Evolutionary conservation across 92 coral and sea anemone genomes (phyloP), one percentile per base, ranked within the genome.

Genomic region (Muricea muricata): DNA sequence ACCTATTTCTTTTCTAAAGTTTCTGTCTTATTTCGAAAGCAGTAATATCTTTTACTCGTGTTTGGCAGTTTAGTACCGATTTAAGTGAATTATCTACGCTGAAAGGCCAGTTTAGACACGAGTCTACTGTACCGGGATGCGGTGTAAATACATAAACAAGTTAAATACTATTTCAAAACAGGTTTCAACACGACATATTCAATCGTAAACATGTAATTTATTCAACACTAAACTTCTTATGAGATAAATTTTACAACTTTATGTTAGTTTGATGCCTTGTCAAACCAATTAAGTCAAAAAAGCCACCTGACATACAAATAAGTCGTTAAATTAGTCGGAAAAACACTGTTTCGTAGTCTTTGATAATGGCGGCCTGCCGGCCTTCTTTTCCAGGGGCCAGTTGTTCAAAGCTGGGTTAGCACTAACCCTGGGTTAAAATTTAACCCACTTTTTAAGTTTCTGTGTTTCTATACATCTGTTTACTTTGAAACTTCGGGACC

Each of bases 311-410:
- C 25, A 20, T 57, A 14, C 20, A 20, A 23, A 54, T 54, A 15
- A 54, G n/a, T 14, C 61, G 61, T 57, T 0, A 28, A 57, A 57
- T 57, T 4, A 57, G n/a, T 21, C 30, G 65, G 65, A 21, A 20
- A 57, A 57, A 57, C 65, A 57, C 65, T 57, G 65, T 57, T 57
- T 57, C 29, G 65, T 57, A 57, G 25, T 57, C 29, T 57, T 57
- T 32, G 30, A 57, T 57, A 21, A 57, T 57, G 65, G 65, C 65
- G 28, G 65, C 65, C 30, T 28, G 0, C 30, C 1, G 9, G 28
- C 10, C 24, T 52, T 3, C 18, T 21, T 54, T 4, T 39, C 45
- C 45, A 39, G 45, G 45, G 45, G 6, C 45, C 11, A 11, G 11
- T 39, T 39, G 5, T 11, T n/a, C n/a, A n/a, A n/a, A n/a, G n/a